These are phyloP conservation scores for Python bivittatus DNA, from an alignment of 2,113 vertebrate species.

Conservation along the genomic window DNA sequence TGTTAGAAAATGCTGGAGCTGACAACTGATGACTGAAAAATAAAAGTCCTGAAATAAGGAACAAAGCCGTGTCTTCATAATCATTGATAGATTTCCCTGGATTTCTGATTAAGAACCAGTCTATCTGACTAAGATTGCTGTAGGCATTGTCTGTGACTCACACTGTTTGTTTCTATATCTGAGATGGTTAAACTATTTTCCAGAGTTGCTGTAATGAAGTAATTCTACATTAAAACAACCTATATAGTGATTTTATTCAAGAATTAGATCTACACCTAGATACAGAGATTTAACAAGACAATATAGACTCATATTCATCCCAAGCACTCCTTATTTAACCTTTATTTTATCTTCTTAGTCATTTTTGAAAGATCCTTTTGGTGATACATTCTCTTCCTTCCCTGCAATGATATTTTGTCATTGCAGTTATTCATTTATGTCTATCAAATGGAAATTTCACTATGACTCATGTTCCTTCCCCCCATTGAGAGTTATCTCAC, in stretches of 20 bases:
- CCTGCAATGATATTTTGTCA: not conserved
- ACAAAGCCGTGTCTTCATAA: not conserved
- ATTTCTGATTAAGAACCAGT: not conserved
- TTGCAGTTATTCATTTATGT: not conserved
- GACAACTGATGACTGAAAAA: constrained; percentile 39
- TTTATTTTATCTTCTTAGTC: constrained; percentile 24
- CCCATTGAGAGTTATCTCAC: not conserved
- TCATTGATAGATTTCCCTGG: not conserved
- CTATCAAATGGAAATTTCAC: not conserved
- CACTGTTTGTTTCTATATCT: not conserved
- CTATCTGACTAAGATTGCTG: not conserved
- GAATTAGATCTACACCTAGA: not conserved
- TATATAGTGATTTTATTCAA: not conserved
- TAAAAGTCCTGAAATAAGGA: not conserved
- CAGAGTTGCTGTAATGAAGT: not conserved
- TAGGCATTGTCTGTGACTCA: not conserved
- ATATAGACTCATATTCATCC: not conserved
- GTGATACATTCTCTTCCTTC: not conserved
- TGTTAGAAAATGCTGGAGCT: not conserved
- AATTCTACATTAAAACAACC: not conserved
- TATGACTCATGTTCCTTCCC: constrained; percentile 9
- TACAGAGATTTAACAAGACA: not conserved
- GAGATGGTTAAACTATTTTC: not conserved
- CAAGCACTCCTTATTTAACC: constrained; percentile 12
- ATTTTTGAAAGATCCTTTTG: not conserved